Conservation (phyloP, 2,888 invertebrate species). For the Eupeodes latifasciatus region DNA sequence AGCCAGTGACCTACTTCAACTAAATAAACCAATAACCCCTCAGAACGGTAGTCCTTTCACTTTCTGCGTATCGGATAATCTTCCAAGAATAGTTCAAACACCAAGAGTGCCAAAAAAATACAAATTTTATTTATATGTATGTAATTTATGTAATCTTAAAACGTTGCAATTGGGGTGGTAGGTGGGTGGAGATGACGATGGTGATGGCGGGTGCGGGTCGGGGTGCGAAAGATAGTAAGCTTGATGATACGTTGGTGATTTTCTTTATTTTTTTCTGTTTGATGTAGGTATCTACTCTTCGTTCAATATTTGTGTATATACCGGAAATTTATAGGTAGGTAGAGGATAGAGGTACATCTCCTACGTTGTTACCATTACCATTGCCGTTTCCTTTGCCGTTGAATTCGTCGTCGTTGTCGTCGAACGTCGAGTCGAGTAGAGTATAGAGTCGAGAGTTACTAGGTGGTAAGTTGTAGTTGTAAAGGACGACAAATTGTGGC, state of each 20-base stretch:
- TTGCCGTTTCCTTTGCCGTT: no score
- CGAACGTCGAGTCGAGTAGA: slow-evolving; percentile 31
- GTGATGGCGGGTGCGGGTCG: no score
- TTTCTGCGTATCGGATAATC: slow-evolving; percentile 27
- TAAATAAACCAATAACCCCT: slow-evolving; percentile 32
- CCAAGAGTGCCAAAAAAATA: neutral
- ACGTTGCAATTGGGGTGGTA: neutral
- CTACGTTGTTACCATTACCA: neutral
- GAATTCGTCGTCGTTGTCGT: neutral
- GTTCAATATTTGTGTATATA: slow-evolving; percentile 72
- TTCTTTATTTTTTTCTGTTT: slow-evolving; percentile 13
- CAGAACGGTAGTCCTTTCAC: slow-evolving; percentile 61
- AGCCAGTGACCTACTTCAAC: slow-evolving; percentile 58
- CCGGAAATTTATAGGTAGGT: slow-evolving; percentile 65
- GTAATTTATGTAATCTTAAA: slow-evolving; percentile 51
- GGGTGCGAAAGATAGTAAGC: neutral
- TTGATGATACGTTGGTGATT: neutral
- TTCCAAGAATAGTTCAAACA: slow-evolving; percentile 14
- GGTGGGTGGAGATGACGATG: neutral
- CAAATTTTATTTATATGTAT: slow-evolving; percentile 32
- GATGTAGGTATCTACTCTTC: slow-evolving; percentile 64
- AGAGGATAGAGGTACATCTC: slow-evolving; percentile 15
- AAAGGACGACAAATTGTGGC: slow-evolving; percentile 55
- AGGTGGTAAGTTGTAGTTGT: slow-evolving; percentile 47
- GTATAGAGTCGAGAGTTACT: slow-evolving; percentile 35